phyloP scores from a whole-genome alignment of 2,113 vertebrate genomes.

The Podarcis muralis region DNA sequence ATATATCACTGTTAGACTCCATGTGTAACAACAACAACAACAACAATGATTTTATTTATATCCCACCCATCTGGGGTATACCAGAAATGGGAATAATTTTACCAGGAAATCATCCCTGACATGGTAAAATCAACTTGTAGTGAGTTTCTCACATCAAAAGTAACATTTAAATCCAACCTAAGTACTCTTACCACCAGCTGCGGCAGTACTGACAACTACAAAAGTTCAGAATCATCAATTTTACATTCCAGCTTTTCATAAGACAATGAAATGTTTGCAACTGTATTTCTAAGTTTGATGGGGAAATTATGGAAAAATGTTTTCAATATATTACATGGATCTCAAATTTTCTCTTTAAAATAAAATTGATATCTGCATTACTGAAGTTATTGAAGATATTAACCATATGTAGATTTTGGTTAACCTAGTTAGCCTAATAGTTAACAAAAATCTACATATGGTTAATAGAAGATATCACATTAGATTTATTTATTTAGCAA shows the following conservation, averaged over 20 bases:
- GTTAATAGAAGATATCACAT: neutral
- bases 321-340: neutral
- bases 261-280: neutral
- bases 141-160: neutral
- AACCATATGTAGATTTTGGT: too few relatives aligned
- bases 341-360: neutral
- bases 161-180: neutral
- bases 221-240: neutral
- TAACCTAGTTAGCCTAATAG: too few relatives aligned
- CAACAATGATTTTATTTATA: neutral
- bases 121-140: neutral
- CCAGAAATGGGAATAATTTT: neutral
- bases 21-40: neutral
- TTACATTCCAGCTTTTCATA: neutral
- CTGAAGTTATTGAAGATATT: neutral
- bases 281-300: neutral
- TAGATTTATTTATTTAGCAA: neutral
- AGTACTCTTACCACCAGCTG: neutral
- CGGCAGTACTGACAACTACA: neutral
- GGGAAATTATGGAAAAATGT: neutral
- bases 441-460: neutral
- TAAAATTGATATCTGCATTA: neutral
- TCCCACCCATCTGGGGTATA: neutral
- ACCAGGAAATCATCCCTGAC: neutral
- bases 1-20: too few relatives aligned